Conservation (phyloP, 1,140 invertebrate species). For the Archivesica marissinica region DNA sequence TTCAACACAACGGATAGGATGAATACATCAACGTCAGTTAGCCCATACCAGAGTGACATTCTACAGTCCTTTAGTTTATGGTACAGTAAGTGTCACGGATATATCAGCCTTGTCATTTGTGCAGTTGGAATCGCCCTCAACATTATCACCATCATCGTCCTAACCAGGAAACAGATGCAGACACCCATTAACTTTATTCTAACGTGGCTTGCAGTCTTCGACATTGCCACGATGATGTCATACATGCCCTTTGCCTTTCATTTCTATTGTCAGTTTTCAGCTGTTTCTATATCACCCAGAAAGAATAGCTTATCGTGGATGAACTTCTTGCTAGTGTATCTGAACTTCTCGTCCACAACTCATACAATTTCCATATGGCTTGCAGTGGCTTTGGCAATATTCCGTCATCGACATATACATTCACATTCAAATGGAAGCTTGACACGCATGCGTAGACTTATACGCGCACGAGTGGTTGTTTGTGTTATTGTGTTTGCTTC, state of each 20-base stretch:
- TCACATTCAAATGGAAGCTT: constrained; percentile 87
- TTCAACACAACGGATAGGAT: neutral
- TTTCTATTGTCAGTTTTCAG: constrained; percentile 76
- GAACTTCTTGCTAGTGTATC: constrained; percentile 78
- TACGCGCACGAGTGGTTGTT: constrained; percentile 89
- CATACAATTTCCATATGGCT: constrained; percentile 97
- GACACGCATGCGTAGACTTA: constrained; percentile 86
- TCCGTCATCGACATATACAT: constrained; percentile 94
- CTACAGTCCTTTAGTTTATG: constrained; percentile 72
- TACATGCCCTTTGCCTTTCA: constrained; percentile 93
- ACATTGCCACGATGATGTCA: constrained; percentile 94
- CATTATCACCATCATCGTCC: constrained; percentile 93
- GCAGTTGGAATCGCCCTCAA: constrained; percentile 95
- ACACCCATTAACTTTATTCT: constrained; percentile 94
- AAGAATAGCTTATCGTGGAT: constrained; percentile 75
- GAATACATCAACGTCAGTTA: neutral
- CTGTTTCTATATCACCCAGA: constrained; percentile 43
- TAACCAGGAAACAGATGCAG: constrained; percentile 93
- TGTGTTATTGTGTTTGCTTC: constrained; percentile 89
- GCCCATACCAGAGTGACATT: constrained; percentile 42
- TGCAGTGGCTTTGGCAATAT: constrained; percentile 95
- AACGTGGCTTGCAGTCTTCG: constrained; percentile 92
- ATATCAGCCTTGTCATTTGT: constrained; percentile 91
- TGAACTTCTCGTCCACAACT: constrained; percentile 90
- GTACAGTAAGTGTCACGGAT: constrained; percentile 87